Conservation (phyloP, 2,797 vertebrate species). For the Catamblyrhynchus diadema region DNA sequence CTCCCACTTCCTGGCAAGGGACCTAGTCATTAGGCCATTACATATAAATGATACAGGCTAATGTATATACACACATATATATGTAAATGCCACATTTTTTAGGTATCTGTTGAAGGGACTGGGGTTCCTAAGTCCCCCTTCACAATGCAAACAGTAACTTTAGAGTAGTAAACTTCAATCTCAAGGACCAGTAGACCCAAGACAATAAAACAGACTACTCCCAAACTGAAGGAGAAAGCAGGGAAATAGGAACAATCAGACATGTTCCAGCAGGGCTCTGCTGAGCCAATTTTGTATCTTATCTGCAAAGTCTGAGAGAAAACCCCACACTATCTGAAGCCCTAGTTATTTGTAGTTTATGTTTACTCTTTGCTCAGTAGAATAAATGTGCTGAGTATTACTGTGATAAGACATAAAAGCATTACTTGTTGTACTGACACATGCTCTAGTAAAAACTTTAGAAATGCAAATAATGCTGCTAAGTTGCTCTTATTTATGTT, state of each 20-base stretch:
- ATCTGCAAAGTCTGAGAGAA: slow-evolving; percentile 13
- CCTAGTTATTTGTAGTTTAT: slow-evolving; percentile 36
- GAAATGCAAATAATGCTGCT: slow-evolving; percentile 28
- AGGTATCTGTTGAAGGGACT: background rate
- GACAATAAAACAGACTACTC: background rate
- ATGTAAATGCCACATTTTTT: background rate
- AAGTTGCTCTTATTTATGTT: slow-evolving; percentile 2
- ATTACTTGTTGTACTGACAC: background rate
- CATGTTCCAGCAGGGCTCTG: background rate
- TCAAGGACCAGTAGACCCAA: background rate
- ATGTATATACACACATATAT: background rate
- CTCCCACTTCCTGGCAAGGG: background rate
- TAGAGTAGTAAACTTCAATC: background rate
- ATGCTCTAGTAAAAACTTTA: slow-evolving; percentile 6
- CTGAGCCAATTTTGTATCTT: slow-evolving; percentile 21
- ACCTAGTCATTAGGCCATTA: background rate
- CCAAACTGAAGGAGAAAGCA: background rate
- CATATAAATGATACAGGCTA: background rate
- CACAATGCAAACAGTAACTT: background rate
- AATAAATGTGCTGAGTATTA: slow-evolving; percentile 16
- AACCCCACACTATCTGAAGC: background rate
- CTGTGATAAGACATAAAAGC: slow-evolving; percentile 31
- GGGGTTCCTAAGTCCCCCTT: background rate
- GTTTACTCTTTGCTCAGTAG: slow-evolving; percentile 23
- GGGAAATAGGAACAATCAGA: background rate